Evolutionary conservation across 2,113 vertebrate species (phyloP), one percentile per base, ranked within the genome.

Genomic region (Seriola quinqueradiata): DNA sequence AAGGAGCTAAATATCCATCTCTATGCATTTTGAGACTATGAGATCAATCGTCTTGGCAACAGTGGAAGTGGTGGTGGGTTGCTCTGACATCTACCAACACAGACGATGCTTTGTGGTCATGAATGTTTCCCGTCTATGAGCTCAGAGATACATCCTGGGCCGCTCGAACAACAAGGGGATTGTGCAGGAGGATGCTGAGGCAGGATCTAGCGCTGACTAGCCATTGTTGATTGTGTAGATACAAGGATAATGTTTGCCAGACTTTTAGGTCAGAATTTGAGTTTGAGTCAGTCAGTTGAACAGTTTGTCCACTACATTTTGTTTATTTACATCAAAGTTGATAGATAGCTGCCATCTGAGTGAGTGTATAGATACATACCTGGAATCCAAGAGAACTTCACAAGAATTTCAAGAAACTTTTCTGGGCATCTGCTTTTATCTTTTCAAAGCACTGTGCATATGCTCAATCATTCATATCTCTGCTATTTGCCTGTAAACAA

Each of bases 231-330:
- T 91, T 87, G 89, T 91, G 74, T 66, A 42, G 81, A 89, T 83
- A 40, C 55, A 82, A 74, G 50, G 70, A 82, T 87, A 90, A 90
- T 84, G 84, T 93, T 91, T 92, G 92, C 86, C 93, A 92, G 89
- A 87, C 77, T 54, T 57, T 87, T 79, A 58, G 79, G 87, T 92
- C 92, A 89, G 90, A 91, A 48, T 55, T 70, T 32, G 67, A 17
- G 1, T 44, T 46, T 81, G 77, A 83, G 50, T 82, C 77, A 76
- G 69, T 34, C 9, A 46, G 23, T 19, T 3, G 12, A 44, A 6
- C 25, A 34, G 58, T 54, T 8, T 0, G 12, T 46, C 19, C 36
- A 54, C 5, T 19, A 40, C 14, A 44, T 76, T 57, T 13, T 25
- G 55, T 57, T 28, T 13, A 58, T 21, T 21, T 65, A 16, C 13